Base-by-base conservation (phyloP, 2,797 vertebrate genomes). In the Myotis daubentonii region DNA sequence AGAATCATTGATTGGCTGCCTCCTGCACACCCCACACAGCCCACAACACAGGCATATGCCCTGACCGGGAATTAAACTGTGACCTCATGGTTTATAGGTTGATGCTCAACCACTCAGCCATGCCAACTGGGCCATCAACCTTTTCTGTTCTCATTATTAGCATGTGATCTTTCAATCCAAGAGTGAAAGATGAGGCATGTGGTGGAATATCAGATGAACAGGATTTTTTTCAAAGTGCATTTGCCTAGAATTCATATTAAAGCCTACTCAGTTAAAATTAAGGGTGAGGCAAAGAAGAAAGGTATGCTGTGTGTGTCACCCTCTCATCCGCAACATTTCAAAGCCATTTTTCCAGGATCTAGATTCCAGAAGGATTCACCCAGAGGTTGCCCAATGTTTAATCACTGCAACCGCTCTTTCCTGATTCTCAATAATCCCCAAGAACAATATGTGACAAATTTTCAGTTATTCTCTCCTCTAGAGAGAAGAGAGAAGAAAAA, bases 281-380 rank as follows among this genome's bases (percentile, higher is more conserved):
- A 49, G 44, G 41, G 4, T 4, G 0, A 5, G 8, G 10, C 22
- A 44, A 20, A 76, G 11, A 71, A 19, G 30, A 23, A 12, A 49
- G 7, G 11, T 49, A 62, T 30, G 6, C 2, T 38, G 0, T 23
- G 1, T 11, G 1, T 28, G 25, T 57, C 23, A n/a, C 1, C 2
- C 8, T 79, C 9, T 70, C 16, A 78, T 72, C 5, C 12, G 20
- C 16, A 82, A 62, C 2, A 3, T 57, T 65, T 62, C 22, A 70
- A 68, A 75, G 44, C 23, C 28, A 75, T 86, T 86, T 91, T 51
- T 60, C 7, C 20, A 71, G 8, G 2, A 20, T 89, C 38, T 33
- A 83, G 71, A 17, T 89, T 89, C 33, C 12, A 83, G 28, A 68
- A 91, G 41, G 30, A 36, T 6, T 88, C 5, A 23, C 30, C 0